phyloP scores from a whole-genome alignment of 92 coral and sea anemone species.

The Porites cylindrica region DNA sequence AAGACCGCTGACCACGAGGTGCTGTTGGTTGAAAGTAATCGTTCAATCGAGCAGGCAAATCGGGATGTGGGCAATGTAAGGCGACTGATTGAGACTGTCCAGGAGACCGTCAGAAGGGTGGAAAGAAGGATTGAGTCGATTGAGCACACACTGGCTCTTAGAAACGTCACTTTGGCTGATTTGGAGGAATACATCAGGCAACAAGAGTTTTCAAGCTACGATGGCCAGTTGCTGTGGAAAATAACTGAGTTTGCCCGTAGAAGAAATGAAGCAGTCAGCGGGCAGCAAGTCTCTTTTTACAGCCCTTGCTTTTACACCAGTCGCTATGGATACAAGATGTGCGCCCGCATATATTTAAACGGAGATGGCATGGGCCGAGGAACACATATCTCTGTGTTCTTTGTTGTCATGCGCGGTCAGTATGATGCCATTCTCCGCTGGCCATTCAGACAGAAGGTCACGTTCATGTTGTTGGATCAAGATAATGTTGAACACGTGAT shows the following conservation, averaged over 20 bases:
- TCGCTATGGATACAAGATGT: conserved; percentile 34
- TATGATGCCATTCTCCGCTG: conserved; percentile 74
- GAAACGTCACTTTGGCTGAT: conserved; percentile 49
- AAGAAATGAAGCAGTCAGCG: neutral
- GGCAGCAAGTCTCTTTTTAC: neutral
- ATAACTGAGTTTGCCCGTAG: conserved; percentile 51
- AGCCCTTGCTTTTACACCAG: neutral
- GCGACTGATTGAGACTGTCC: conserved; percentile 21
- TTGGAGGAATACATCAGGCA: conserved; percentile 29
- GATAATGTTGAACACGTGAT: conserved; percentile 77
- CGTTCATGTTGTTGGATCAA: conserved; percentile 73
- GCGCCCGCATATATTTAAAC: conserved; percentile 59
- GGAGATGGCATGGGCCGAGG: conserved; percentile 72
- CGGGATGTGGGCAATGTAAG: conserved; percentile 24
- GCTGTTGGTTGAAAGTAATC: conserved; percentile 39
- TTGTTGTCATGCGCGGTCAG: conserved; percentile 64
- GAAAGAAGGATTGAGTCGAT: conserved; percentile 43
- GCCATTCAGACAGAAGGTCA: conserved; percentile 81
- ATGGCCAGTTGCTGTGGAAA: conserved; percentile 59
- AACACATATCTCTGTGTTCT: conserved; percentile 37
- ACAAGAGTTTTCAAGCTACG: conserved; percentile 22
- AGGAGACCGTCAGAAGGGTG: neutral
- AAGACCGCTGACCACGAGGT: conserved; percentile 24
- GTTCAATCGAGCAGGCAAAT: conserved; percentile 26
- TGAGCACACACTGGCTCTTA: conserved; percentile 36